Evolutionary conservation across 2,888 invertebrate genomes (phyloP).

Genomic region (Seira ritae): DNA sequence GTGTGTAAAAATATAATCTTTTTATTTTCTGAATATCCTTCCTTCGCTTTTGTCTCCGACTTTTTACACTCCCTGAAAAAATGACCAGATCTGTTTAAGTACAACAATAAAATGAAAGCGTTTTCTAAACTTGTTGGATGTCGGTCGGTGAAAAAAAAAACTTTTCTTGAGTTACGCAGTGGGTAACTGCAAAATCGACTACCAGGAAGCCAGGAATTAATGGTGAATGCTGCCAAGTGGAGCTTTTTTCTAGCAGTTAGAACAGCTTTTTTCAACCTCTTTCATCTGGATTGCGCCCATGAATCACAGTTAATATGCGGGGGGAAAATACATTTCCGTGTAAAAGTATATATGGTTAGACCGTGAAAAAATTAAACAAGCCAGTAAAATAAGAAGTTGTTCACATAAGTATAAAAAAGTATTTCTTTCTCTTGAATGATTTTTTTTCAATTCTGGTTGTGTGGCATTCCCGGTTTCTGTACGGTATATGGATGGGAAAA

Average conservation of each 20-base stretch:
- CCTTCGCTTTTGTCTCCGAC: not conserved
- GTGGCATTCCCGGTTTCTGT: slow-evolving; percentile 24
- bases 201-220: not conserved
- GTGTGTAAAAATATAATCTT: not conserved
- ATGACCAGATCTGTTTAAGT: not conserved
- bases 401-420: not conserved
- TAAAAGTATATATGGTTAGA: not conserved
- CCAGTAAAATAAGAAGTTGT: not conserved
- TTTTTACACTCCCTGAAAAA: not conserved
- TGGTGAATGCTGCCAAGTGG: not conserved
- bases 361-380: slow-evolving; percentile 16
- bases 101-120: not conserved
- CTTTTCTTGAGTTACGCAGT: not conserved
- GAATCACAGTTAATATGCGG: not conserved
- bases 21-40: not conserved
- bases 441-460: slow-evolving; percentile 28
- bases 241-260: slow-evolving; percentile 6
- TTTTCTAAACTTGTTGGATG: not conserved
- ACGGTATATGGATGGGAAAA: slow-evolving; percentile 41
- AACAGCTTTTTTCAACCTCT: not conserved
- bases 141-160: too few relatives aligned
- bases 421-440: not conserved
- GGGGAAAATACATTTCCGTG: not conserved
- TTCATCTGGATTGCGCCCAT: slow-evolving; percentile 2
- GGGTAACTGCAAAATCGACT: not conserved